phyloP scores from a whole-genome alignment of 2,113 vertebrate species.

The Brevimyrus niger region DNA sequence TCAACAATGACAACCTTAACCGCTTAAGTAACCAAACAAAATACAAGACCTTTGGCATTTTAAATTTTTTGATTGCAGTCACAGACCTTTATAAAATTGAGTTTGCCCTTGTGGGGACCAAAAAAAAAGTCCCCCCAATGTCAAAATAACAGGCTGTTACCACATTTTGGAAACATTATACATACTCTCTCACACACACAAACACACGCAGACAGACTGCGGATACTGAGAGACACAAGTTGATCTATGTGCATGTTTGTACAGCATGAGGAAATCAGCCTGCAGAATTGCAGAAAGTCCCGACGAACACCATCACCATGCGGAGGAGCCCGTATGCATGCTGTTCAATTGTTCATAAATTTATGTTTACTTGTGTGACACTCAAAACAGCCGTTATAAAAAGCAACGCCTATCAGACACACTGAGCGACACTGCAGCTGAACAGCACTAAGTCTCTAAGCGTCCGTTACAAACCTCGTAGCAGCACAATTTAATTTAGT shows the following conservation, averaged over 20 bases:
- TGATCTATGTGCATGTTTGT: neutral
- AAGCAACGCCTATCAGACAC: neutral
- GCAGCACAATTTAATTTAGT: neutral
- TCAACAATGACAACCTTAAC: too few relatives aligned
- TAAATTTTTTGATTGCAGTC: too few relatives aligned
- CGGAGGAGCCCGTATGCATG: neutral
- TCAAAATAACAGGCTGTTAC: too few relatives aligned
- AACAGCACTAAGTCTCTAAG: neutral
- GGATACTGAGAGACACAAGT: neutral
- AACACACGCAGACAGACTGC: neutral
- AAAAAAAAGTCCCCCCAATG: too few relatives aligned
- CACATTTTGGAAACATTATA: neutral
- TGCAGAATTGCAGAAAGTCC: neutral
- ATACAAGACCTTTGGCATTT: too few relatives aligned
- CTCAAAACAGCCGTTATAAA: neutral
- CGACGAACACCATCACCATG: neutral
- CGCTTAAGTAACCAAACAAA: too few relatives aligned
- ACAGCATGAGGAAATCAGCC: neutral
- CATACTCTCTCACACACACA: too few relatives aligned
- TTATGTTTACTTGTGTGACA: neutral
- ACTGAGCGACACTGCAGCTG: neutral
- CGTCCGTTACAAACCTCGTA: neutral
- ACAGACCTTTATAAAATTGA: too few relatives aligned
- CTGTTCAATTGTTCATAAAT: neutral
- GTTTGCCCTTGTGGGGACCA: too few relatives aligned